Evolutionary conservation across 2,113 vertebrate species (phyloP).

Genomic region (Psephotus haematonotus): DNA sequence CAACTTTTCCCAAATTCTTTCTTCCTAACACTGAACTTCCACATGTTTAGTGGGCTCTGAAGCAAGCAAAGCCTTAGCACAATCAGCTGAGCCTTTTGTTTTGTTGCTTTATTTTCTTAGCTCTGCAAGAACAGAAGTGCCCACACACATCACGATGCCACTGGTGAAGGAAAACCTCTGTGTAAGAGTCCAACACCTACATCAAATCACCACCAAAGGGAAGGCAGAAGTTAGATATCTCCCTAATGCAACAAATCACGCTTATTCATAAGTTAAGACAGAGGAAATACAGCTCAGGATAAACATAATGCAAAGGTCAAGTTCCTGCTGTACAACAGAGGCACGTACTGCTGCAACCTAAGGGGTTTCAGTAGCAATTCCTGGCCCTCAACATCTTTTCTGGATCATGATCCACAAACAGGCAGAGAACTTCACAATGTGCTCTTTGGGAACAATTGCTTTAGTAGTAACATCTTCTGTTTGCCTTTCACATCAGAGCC

Average conservation of each 20-base stretch:
- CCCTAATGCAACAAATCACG: neutral
- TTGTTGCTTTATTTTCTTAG: neutral
- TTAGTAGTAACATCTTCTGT: neutral
- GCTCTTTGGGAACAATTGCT: neutral
- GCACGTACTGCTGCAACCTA: accelerated
- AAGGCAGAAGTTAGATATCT: neutral
- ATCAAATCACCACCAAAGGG: neutral
- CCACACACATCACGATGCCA: neutral
- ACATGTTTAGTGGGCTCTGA: neutral
- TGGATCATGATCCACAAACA: neutral
- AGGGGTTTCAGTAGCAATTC: neutral
- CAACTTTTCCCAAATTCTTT: neutral
- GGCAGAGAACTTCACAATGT: neutral
- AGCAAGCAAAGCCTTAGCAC: neutral
- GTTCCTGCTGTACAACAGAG: neutral
- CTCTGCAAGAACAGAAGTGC: neutral
- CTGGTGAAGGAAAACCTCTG: neutral
- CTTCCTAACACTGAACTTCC: neutral
- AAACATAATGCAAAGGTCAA: neutral
- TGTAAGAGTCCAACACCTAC: neutral
- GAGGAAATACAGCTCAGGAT: neutral
- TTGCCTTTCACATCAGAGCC: neutral
- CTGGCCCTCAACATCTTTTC: neutral
- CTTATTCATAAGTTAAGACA: neutral
- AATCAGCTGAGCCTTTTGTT: neutral